Evolutionary conservation across 2,113 vertebrate species (phyloP), one percentile per base, ranked within the genome.

Genomic region (Corapipo altera): DNA sequence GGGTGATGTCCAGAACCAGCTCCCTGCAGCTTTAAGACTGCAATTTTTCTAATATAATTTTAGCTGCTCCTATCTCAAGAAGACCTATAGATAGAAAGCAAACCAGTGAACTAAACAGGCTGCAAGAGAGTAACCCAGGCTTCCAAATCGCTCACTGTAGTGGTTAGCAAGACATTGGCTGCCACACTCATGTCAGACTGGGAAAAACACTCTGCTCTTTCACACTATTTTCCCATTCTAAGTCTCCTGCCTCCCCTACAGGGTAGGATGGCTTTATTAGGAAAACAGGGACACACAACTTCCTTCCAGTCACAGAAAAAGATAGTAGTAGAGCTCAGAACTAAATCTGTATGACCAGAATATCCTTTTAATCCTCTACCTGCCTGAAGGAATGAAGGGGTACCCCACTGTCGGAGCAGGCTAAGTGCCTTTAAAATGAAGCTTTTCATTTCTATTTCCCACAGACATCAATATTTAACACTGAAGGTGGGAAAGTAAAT

Each of bases 401-500:
- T 91, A 92, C 70, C 92, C 92, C 92, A 66, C n/a, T 91, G 80
- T 78, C 83, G 82, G 70, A 73, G 61, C 78, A 89, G 64, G 61
- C 84, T 92, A 96, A 97, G 89, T 93, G 95, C 89, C 93, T 92
- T 94, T 80, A 88, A 92, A 89, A 93, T 72, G 79, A 93, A 93
- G 76, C 95, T 95, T 96, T 96, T 96, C 79, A 94, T 95, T 94
- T 96, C 95, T 91, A 51, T 91, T 96, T 96, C 96, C 96, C 96
- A 97, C 93, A 94, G 95, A 91, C 92, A 97, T 95, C 95, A 96
- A 97, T 97, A 96, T 94, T 96, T 95, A 96, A 96, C 96, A 95
- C 92, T 43, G 94, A 96, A 96, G 93, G 96, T 96, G 96, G 93
- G 95, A 97, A 96, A 96, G 96, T 95, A 97, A 96, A 96, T 96